Conservation (phyloP, 2,797 vertebrate species). For the Halcyon chelicuti region DNA sequence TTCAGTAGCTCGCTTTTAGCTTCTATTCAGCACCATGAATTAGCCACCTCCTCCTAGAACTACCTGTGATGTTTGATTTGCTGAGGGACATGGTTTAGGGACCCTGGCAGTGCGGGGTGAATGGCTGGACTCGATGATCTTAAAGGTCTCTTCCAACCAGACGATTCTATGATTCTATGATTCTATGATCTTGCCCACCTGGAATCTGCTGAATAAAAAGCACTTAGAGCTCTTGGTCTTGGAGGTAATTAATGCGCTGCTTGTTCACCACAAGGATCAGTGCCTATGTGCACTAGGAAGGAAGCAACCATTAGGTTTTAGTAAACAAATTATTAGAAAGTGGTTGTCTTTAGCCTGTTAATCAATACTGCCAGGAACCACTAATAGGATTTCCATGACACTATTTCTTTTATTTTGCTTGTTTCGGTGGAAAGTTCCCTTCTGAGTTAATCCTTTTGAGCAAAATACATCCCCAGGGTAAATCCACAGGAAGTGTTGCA, state of each 20-base stretch:
- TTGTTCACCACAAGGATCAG: background rate
- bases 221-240: background rate
- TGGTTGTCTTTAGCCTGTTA: constrained; percentile 1
- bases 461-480: background rate
- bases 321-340: constrained; percentile 38
- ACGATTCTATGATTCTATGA: too few relatives aligned
- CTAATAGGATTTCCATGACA: constrained; percentile 42
- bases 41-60: background rate
- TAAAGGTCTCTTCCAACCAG: too few relatives aligned
- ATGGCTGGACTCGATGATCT: too few relatives aligned
- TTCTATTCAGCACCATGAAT: background rate
- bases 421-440: constrained; percentile 34
- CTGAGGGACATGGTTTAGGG: too few relatives aligned
- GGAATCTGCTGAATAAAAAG: background rate
- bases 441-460: constrained; percentile 50
- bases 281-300: background rate
- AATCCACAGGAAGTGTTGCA: background rate
- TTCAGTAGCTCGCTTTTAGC: background rate
- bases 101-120: too few relatives aligned
- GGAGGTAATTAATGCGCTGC: background rate
- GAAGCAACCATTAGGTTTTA: background rate
- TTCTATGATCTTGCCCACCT: background rate
- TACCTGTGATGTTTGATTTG: background rate
- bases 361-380: constrained; percentile 18
- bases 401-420: constrained; percentile 8